phyloP scores from a whole-genome alignment of 2,888 invertebrate genomes.

The Rhagonycha fulva region DNA sequence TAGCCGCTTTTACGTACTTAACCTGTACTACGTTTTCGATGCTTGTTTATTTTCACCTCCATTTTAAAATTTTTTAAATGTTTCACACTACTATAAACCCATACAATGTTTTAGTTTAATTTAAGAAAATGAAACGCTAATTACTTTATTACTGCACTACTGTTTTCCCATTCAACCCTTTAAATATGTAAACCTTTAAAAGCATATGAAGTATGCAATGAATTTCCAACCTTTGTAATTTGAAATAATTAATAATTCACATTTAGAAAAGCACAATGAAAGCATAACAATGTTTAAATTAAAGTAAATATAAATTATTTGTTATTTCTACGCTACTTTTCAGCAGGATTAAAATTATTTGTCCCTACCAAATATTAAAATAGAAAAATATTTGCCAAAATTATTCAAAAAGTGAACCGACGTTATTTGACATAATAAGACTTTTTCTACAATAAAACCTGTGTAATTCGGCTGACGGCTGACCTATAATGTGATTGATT shows the following conservation, averaged over 20 bases:
- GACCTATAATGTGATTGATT: conserved; percentile 17
- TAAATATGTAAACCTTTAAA: neutral
- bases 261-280: neutral
- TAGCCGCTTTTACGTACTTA: neutral
- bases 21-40: neutral
- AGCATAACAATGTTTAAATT: neutral
- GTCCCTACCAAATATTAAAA: neutral
- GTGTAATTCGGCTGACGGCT: conserved; percentile 2
- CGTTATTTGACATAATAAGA: neutral
- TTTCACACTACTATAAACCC: neutral
- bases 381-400: neutral
- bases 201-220: neutral
- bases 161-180: neutral
- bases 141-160: no score
- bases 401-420: neutral
- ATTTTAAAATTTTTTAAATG: neutral
- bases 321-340: no score
- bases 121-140: neutral
- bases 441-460: neutral
- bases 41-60: neutral
- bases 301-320: neutral
- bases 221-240: neutral
- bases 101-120: neutral
- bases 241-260: neutral
- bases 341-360: no score